Base-by-base conservation (phyloP, 2,113 vertebrate species). In the Silurus meridionalis region DNA sequence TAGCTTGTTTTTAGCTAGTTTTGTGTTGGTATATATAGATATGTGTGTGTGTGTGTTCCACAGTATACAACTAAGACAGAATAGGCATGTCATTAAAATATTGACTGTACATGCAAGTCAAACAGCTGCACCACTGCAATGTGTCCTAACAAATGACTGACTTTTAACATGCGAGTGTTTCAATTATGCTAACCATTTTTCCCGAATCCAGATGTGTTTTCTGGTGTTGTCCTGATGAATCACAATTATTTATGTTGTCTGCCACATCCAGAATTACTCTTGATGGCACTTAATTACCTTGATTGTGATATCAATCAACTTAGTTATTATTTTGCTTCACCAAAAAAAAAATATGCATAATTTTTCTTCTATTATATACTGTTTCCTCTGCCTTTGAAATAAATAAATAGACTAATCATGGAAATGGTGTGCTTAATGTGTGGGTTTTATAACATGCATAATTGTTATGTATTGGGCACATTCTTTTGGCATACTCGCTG, bases 1-100 rank as follows among this genome's bases (percentile, higher is more conserved):
- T 83, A 72, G 75, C 75, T 58, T 85, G 63, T 66, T 77, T 83
- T 83, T 80, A 84, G 86, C 67, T 81, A 75, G 69, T 81, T 85
- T 50, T 77, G 74, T 85, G 60, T 67, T 57, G 64, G 66, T 83
- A 55, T 72, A 74, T 85, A 80, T 83, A 55, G 63, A 74, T 85
- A 80, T 69, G 48, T 75, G 46, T 63, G 60, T 63, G 80, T 63
- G 60, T 48, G 21, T 66, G 21, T 67, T 55, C 52, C 4, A 14
- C 52, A 14, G 53, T 58, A 79, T 37, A 48, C 28, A 8, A 80
- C 21, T 80, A 25, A 78, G 75, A 78, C 23, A 25, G 57, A n/a
- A 46, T 23, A 28, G 23, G 53, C 67, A 67, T 83, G 48, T 25
- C 74, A 53, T 85, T 9, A 75, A 37, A 63, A 78, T 77, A 77